phyloP scores from a whole-genome alignment of 2,888 invertebrate species.

The Nomada ruficornis region DNA sequence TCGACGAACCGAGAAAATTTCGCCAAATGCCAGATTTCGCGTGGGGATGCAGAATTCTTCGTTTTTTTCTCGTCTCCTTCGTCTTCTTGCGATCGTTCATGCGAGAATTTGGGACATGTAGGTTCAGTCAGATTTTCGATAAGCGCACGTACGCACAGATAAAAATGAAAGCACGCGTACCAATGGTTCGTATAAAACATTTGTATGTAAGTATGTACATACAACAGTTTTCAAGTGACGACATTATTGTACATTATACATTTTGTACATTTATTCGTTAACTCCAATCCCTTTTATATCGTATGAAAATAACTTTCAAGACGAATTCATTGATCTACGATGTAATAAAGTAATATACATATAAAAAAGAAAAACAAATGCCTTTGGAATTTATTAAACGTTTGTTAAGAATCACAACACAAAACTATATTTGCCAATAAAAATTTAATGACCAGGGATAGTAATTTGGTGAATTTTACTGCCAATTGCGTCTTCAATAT shows the following conservation, averaged over 20 bases:
- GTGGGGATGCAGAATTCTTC: too few relatives aligned
- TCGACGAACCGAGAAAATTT: conserved; percentile 2
- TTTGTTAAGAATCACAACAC: not conserved
- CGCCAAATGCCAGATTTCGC: not conserved
- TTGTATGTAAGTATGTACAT: too few relatives aligned
- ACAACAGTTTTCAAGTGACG: too few relatives aligned
- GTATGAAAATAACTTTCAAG: too few relatives aligned
- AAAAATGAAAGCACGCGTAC: too few relatives aligned
- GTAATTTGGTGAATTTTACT: not conserved
- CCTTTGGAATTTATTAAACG: too few relatives aligned
- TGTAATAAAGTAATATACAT: not conserved
- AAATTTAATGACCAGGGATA: not conserved
- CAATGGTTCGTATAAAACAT: too few relatives aligned
- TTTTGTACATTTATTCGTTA: too few relatives aligned
- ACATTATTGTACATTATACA: too few relatives aligned
- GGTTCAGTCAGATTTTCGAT: not conserved
- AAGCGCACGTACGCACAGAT: not conserved
- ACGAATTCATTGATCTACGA: not conserved
- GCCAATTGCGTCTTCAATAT: not conserved
- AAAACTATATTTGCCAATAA: not conserved
- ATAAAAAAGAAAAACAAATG: too few relatives aligned
- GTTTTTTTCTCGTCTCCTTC: not conserved
- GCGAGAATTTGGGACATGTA: not conserved
- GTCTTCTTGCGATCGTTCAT: not conserved
- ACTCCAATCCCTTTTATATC: too few relatives aligned